A percentile compares a stretch with the other conserved stretches of the same genome.
These are phyloP conservation scores for Tokudaia tokunoshimensis DNA, from an alignment of 2,797 vertebrate genomes.

Conservation along the genomic window DNA sequence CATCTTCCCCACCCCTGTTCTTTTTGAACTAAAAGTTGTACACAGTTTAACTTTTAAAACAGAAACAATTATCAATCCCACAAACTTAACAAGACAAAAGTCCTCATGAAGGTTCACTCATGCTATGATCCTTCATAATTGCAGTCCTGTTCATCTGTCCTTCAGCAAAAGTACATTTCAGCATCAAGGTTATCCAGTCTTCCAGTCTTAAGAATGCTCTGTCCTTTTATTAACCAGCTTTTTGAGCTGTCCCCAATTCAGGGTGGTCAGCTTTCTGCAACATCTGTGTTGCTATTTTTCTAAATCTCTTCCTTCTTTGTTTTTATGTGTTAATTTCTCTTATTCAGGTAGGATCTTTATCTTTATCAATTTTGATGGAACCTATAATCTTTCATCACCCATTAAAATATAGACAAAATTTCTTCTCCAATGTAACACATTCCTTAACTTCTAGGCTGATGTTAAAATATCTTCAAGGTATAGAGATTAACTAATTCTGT, in stretches of 20 bases:
- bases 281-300: background rate
- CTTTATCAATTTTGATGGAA: background rate
- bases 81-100: background rate
- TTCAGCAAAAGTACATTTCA: background rate
- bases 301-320: background rate
- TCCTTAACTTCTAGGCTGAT: background rate
- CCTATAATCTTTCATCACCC: background rate
- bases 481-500: background rate
- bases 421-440: background rate
- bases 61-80: background rate
- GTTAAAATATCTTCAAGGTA: background rate
- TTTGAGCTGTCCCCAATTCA: background rate
- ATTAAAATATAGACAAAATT: background rate
- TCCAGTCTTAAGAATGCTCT: background rate
- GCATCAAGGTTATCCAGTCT: background rate
- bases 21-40: background rate
- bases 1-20: background rate
- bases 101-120: background rate
- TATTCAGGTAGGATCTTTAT: background rate
- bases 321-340: background rate
- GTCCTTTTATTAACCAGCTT: background rate
- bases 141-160: background rate
- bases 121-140: background rate
- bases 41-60: background rate
- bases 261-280: background rate